Evolutionary conservation across 2,888 invertebrate genomes (phyloP).

Genomic region (Oscheius sp.): DNA sequence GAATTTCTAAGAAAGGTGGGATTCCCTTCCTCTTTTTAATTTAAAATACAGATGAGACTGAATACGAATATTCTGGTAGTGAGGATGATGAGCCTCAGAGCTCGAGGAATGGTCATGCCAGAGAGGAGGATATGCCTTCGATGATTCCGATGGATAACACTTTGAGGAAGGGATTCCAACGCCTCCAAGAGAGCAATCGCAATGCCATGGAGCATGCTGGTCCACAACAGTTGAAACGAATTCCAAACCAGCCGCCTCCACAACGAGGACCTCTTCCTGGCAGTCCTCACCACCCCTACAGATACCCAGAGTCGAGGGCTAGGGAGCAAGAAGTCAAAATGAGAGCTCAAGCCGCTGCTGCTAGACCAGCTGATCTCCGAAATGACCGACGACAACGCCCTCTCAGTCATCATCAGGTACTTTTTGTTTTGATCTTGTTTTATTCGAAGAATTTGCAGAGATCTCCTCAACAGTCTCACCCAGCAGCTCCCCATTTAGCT

Average conservation of each 20-base stretch:
- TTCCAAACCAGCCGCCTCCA: conserved; percentile 43
- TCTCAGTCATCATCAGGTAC: conserved; percentile 56
- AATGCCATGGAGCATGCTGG: conserved; percentile 57
- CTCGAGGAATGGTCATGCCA: conserved; percentile 24
- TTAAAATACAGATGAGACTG: conserved; percentile 77
- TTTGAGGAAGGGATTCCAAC: conserved; percentile 93
- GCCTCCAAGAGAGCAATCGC: conserved; percentile 80
- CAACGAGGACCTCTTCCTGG: conserved; percentile 18
- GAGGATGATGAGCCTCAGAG: conserved; percentile 90
- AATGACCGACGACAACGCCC: conserved; percentile 50
- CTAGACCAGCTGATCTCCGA: conserved; percentile 38
- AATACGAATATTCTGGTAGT: conserved; percentile 87
- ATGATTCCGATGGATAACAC: conserved; percentile 95
- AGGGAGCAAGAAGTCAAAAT: conserved; percentile 55
- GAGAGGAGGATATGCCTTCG: conserved; percentile 73
- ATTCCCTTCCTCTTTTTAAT: not conserved
- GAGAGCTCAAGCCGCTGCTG: conserved; percentile 45
- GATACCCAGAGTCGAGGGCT: conserved; percentile 32
- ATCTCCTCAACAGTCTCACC: conserved; percentile 58
- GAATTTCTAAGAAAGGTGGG: conserved; percentile 74
- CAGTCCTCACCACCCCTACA: conserved; percentile 34
- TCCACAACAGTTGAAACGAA: conserved; percentile 57
- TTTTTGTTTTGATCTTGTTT: no score
- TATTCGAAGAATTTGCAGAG: not conserved
- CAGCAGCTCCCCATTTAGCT: conserved; percentile 68